phyloP scores from a whole-genome alignment of 30 jellyfish, hydroid and myxozoan species.

The Pseudorhiza aurosa region DNA sequence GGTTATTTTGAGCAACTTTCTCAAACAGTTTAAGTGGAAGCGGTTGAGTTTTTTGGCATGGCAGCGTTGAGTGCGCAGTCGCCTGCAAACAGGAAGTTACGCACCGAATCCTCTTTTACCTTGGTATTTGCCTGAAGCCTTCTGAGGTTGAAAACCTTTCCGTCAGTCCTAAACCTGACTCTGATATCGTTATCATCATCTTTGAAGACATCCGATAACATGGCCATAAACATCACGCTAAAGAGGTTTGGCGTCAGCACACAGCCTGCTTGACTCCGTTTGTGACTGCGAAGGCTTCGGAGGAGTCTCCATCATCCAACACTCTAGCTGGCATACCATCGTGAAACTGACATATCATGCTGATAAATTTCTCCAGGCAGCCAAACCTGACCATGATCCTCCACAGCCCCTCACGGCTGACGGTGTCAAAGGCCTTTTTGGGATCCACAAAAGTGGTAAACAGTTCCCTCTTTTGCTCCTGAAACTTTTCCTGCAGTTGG shows the following conservation, averaged over 20 bases:
- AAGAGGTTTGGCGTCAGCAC: conserved; percentile 35
- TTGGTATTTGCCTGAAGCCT: conserved; percentile 31
- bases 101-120: not conserved
- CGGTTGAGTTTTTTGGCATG: not conserved
- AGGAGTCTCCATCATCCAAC: not conserved
- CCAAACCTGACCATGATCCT: conserved; percentile 14
- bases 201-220: not conserved
- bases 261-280: conserved; percentile 36
- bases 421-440: conserved; percentile 44
- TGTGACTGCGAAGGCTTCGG: not conserved
- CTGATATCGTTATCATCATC: not conserved
- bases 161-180: not conserved
- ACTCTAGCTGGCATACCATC: conserved; percentile 27
- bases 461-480: conserved; percentile 38
- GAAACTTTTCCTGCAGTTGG: conserved; percentile 56
- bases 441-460: conserved; percentile 38
- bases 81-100: not conserved
- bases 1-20: not conserved
- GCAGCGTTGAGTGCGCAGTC: not conserved
- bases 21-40: not conserved
- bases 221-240: conserved; percentile 9
- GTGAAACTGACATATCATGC: not conserved
- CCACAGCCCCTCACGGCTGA: conserved; percentile 13
- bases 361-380: not conserved
- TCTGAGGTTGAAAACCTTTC: conserved; percentile 12